Percentiles rank a stretch among this genome's conserved stretches.
Evolutionary conservation across 37 sponge, comb jelly and placozoan genomes (phyloP).

Genomic region (Spongilla lacustris): DNA sequence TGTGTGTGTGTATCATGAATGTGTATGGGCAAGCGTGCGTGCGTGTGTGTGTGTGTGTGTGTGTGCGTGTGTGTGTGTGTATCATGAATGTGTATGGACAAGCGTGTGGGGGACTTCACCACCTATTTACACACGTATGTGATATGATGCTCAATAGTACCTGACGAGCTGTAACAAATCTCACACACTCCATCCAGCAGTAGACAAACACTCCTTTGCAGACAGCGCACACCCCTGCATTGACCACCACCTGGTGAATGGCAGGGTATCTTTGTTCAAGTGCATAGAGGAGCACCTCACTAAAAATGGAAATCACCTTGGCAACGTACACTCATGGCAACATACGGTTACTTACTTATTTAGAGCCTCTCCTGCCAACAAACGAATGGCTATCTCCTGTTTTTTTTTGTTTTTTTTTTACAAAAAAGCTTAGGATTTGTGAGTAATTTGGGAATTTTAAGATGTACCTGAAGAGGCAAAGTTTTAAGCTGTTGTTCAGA

Average conservation of each 20-base stretch:
- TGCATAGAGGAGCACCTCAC: background rate
- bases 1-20: too few species aligned
- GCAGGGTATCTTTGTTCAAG: constrained; percentile 7
- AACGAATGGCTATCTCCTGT: constrained; percentile 35
- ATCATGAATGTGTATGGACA: too few species aligned
- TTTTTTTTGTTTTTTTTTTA: background rate
- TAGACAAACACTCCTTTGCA: constrained; percentile 59
- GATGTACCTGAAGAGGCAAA: constrained; percentile 8
- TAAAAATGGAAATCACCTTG: background rate
- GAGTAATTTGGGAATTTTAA: too few species aligned
- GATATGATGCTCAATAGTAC: background rate
- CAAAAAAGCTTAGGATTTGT: background rate
- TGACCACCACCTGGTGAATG: background rate
- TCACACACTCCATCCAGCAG: constrained; percentile 80
- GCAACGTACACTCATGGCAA: background rate
- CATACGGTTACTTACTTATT: constrained; percentile 7
- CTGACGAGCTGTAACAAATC: constrained; percentile 40
- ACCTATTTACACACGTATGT: background rate
- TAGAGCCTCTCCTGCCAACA: constrained; percentile 20
- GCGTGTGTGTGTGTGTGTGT: background rate
- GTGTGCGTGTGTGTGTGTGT: background rate
- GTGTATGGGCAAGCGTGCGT: too few species aligned
- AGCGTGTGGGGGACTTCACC: too few species aligned
- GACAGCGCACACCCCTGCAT: constrained; percentile 60
- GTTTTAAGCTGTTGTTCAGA: constrained; percentile 51